Evolutionary conservation across 2,113 vertebrate species (phyloP), one percentile per base, ranked within the genome.

Genomic region (Epinephelus moara): DNA sequence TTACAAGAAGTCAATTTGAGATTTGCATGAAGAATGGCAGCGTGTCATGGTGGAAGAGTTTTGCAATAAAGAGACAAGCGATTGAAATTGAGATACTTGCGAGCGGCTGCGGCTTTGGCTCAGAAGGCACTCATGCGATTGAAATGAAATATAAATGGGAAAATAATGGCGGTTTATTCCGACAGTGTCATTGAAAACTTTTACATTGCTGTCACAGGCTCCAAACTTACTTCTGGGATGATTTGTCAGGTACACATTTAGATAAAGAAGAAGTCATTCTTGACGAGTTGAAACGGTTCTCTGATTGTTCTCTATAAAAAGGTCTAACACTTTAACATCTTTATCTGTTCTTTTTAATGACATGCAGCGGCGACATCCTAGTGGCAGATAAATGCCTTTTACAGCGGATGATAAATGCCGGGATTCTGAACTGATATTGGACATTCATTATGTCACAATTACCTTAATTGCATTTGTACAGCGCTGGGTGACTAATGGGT

Each of bases 1-100:
- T 93, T 93, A 94, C 86, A 91, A 90, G 88, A 90, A 92, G 85
- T 92, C 92, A 92, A 93, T 93, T 92, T 91, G 71, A 86, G 76
- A 89, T 90, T 91, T 88, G 86, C 83, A 87, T 90, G 88, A 92
- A 89, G 88, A 89, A 93, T 87, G 90, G 84, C 85, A 68, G 53
- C 19, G 47, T 80, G 85, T 92, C 89, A 85, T 82, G 77, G 91
- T 82, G 87, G 80, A 91, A 70, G 85, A 47, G 64, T 83, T 92
- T 88, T 81, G 90, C 86, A 90, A 91, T 88, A 84, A 92, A 88
- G 85, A 89, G 85, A 88, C 78, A 85, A 88, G 89, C 71, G 87
- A 93, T 88, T 89, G 88, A 88, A 91, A 90, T 83, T 70, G 76
- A 87, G 89, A 92, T 88, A 90, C 68, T 88, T 74, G 75, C 47